Base-by-base conservation (phyloP, 2,888 invertebrate species). In the Meandrusa payeni region DNA sequence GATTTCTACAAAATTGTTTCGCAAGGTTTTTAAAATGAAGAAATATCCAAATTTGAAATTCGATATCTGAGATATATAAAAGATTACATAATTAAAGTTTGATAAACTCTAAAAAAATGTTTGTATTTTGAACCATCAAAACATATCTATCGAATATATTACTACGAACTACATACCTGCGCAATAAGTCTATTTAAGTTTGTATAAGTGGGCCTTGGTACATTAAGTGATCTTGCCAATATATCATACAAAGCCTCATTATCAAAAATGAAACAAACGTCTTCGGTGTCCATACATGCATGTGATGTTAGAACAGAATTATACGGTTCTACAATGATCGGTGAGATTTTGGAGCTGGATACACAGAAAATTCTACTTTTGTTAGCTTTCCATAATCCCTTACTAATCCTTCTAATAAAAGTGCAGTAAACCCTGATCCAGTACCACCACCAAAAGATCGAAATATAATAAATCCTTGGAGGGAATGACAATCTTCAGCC, bases 301-400 rank as follows among this genome's bases (percentile, higher is more conserved):
- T 94, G 93, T 0, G 93, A 88, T 2, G 93, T 91, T 23, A 94
- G 65, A 1, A 93, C 81, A 0, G 94, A 90, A 60, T 94, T 95
- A 61, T 94, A 94, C 0, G 94, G 94, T 64, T 94, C 94, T 1
- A 94, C 94, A 49, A 94, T 91, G 3, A 93, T 88, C 0, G 93
- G 92, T 0, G 94, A 93, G 37, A 94, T 91, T 89, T 92, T 1
- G 96, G 96, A 1, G 97, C 92, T n/a, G 97, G 97, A 76, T 95
- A 96, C 40, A 97, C 88, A 0, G 91, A 88, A 61, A 91, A 93
- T 64, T 94, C 93, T 7, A 93, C 65, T 64, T 91, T 91, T 0
- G 90, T 81, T 23, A 86, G 76, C 61, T 91, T 93, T 9, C 90
- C 90, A 64, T 92, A 95, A 52, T 92, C 91, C 12, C 79, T 78